Evolutionary conservation across 2,888 invertebrate species (phyloP).

Genomic region (Drosophila kuntzei): DNA sequence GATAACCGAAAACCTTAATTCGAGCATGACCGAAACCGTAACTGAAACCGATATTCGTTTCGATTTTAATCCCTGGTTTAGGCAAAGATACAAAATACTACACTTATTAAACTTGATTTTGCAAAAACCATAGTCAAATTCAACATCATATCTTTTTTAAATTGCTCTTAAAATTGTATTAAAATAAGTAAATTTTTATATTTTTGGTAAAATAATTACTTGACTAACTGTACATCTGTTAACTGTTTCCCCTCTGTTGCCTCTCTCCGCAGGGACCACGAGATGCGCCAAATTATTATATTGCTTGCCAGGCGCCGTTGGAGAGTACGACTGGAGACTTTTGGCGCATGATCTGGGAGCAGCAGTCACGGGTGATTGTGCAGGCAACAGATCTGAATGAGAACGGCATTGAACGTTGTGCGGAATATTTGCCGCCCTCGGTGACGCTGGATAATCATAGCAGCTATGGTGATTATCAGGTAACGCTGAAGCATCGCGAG

Average conservation of each 20-base stretch:
- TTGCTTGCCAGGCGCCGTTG: slow-evolving; percentile 96
- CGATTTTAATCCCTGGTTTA: too few relatives aligned
- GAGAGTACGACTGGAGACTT: slow-evolving; percentile 94
- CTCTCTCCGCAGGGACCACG: slow-evolving; percentile 90
- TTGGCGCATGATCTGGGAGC: slow-evolving; percentile 99
- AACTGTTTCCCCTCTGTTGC: neutral
- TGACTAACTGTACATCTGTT: neutral
- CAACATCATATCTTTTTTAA: too few relatives aligned
- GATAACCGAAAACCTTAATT: too few relatives aligned
- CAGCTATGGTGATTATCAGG: slow-evolving; percentile 93
- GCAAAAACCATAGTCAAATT: too few relatives aligned
- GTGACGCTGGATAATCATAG: slow-evolving; percentile 95
- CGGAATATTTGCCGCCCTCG: slow-evolving; percentile 95
- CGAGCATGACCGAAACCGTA: too few relatives aligned
- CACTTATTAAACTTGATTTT: too few relatives aligned
- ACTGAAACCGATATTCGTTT: too few relatives aligned
- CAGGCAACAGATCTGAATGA: slow-evolving; percentile 96
- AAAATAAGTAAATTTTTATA: neutral
- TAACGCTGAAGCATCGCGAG: slow-evolving; percentile 93
- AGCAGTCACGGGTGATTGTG: slow-evolving; percentile 93
- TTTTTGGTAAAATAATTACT: neutral
- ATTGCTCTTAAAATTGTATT: too few relatives aligned
- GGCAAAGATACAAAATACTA: too few relatives aligned
- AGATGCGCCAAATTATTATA: slow-evolving; percentile 93
- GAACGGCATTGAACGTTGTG: slow-evolving; percentile 95